Base-by-base conservation (phyloP, 2,113 vertebrate genomes). In the Salvelinus namaycush region DNA sequence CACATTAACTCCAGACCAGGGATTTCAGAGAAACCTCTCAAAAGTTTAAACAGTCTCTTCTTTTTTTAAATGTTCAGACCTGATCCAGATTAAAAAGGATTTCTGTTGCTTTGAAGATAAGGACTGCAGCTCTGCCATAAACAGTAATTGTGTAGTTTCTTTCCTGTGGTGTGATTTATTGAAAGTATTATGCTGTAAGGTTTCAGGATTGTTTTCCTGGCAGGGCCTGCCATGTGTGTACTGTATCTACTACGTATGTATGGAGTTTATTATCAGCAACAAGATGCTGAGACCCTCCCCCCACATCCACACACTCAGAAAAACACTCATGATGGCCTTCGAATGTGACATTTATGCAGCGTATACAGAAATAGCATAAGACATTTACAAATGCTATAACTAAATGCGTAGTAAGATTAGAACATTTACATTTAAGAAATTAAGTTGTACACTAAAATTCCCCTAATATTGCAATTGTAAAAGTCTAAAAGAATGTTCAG, bases 31-130 rank as follows among this genome's bases (percentile, higher is more conserved):
- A 57, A 49, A 69, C 73, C 20, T 54, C 69, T 11, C 39, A 44
- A 44, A 44, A 11, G 2, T 44, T 44, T 44, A 44, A 44, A 44
- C 39, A 44, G 9, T 44, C 39, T 44, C 2, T 9, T 44, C 39
- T 44, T 44, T 44, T 44, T 44, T 44, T 12, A 86, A 70, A 77
- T 87, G 68, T 87, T 87, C 88, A 91, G 86, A 84, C 86, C 80
- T 88, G 87, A 85, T 87, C 79, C 66, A 93, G 94, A 96, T 94
- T 96, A 96, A 96, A 96, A 97, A 94, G 95, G 92, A 95, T 93
- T 91, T 95, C 97, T 98, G 97, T 92, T 95, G 95, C 97, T 98
- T 99, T 98, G 97, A 98, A 98, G 97, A 98, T 97, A 98, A 98
- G 97, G 93, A 70, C 92, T 91, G 94, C 90, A 92, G 94, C 94